phyloP scores from a whole-genome alignment of 2,888 invertebrate genomes.

The Sipha maydis region DNA sequence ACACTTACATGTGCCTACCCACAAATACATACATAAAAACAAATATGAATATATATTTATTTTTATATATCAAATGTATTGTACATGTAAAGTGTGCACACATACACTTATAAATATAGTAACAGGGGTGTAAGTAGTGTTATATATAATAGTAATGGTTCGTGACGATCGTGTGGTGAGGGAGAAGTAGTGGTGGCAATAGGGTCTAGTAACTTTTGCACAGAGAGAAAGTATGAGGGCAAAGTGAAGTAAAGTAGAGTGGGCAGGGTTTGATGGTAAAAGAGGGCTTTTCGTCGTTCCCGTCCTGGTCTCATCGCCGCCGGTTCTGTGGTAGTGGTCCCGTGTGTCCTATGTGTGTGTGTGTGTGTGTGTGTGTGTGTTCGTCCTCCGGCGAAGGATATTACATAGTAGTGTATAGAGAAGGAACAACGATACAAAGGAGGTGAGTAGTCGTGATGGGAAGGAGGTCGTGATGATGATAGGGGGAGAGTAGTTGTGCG shows the following conservation, averaged over 20 bases:
- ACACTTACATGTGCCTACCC: slow-evolving; percentile 19
- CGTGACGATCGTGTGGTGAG: slow-evolving; percentile 37
- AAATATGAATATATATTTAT: not conserved
- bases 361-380: slow-evolving; percentile 27
- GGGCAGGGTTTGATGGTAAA: slow-evolving; percentile 40
- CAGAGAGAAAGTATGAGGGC: not conserved
- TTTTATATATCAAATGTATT: not conserved
- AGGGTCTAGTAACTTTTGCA: slow-evolving; percentile 50
- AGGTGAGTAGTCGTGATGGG: slow-evolving; percentile 1
- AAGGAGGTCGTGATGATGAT: slow-evolving; percentile 10
- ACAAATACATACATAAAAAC: not conserved
- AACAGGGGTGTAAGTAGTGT: slow-evolving; percentile 26
- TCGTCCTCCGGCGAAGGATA: slow-evolving; percentile 57
- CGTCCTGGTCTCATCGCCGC: slow-evolving; percentile 29
- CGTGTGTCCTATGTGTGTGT: slow-evolving; percentile 39
- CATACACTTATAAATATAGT: not conserved
- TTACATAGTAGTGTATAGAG: slow-evolving; percentile 51
- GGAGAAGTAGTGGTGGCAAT: not conserved
- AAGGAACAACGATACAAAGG: not conserved
- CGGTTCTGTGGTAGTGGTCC: slow-evolving; percentile 49
- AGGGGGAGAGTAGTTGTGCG: slow-evolving; percentile 34
- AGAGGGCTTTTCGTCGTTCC: slow-evolving; percentile 58
- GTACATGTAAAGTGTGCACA: not conserved
- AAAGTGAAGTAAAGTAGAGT: not conserved
- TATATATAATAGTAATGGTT: slow-evolving; percentile 52